Conservation (phyloP, 2,113 vertebrate genomes). For the Lepus europaeus region DNA sequence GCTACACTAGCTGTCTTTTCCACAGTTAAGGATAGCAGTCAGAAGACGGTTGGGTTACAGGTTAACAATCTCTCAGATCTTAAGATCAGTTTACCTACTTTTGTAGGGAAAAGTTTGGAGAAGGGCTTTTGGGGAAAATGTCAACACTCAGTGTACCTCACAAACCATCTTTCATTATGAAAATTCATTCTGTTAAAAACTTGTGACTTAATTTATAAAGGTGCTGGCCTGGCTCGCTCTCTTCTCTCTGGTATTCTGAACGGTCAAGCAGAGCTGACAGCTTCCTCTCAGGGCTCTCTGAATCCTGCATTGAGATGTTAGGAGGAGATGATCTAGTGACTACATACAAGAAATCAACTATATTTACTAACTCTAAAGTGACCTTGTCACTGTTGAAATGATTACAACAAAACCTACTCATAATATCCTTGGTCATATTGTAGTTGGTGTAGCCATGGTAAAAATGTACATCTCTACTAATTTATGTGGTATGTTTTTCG, state of each 20-base stretch:
- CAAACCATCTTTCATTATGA: slow-evolving; percentile 45
- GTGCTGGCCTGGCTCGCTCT: not conserved
- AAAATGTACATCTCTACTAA: slow-evolving; percentile 43
- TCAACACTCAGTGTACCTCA: not conserved
- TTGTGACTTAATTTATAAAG: not conserved
- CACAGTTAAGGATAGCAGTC: not conserved
- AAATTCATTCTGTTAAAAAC: slow-evolving; percentile 57
- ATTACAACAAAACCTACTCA: slow-evolving; percentile 32
- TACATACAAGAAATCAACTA: not conserved
- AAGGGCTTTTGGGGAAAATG: not conserved
- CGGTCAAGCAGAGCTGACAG: not conserved
- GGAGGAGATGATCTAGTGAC: not conserved
- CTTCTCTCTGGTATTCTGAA: not conserved
- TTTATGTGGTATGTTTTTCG: not conserved
- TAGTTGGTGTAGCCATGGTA: not conserved
- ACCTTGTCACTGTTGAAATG: not conserved
- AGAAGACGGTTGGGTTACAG: not conserved
- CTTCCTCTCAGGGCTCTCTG: not conserved
- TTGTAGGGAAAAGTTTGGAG: slow-evolving; percentile 6
- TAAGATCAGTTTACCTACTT: slow-evolving; percentile 52
- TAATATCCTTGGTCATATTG: not conserved
- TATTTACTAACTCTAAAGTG: not conserved
- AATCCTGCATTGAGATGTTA: not conserved
- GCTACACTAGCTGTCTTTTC: not conserved
- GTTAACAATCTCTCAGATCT: slow-evolving; percentile 28